phyloP scores from a whole-genome alignment of 2,888 invertebrate genomes.

The Bruchidius siliquastri region DNA sequence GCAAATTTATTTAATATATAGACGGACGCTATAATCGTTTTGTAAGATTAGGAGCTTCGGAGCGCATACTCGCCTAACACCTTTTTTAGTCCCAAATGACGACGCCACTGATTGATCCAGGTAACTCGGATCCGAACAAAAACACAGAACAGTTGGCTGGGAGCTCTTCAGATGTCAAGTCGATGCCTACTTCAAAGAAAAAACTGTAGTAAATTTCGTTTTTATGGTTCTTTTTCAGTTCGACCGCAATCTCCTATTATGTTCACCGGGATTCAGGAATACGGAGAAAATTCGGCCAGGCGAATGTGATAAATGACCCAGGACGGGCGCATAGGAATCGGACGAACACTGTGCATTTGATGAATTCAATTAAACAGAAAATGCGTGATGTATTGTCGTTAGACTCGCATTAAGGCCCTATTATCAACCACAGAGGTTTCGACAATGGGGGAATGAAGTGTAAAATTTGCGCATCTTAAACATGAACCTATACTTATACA shows the following conservation, averaged over 20 bases:
- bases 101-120: background rate
- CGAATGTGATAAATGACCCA: constrained; percentile 43
- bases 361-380: background rate
- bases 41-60: too few relatives aligned
- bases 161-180: constrained; percentile 38
- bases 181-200: constrained; percentile 38
- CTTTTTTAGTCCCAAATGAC: background rate
- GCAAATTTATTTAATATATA: too few relatives aligned
- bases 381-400: background rate
- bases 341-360: background rate
- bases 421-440: background rate
- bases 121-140: constrained; percentile 7
- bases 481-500: background rate
- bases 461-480: background rate
- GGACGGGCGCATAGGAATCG: too few relatives aligned
- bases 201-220: constrained; percentile 43
- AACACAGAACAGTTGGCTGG: constrained; percentile 22
- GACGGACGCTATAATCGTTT: too few relatives aligned
- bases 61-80: too few relatives aligned
- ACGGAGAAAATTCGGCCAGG: constrained; percentile 28
- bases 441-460: background rate
- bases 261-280: background rate
- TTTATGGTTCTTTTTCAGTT: constrained; percentile 39
- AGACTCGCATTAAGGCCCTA: background rate
- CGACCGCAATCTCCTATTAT: constrained; percentile 28